Conservation (phyloP, 1,140 invertebrate genomes). For the Orchesella cincta region DNA sequence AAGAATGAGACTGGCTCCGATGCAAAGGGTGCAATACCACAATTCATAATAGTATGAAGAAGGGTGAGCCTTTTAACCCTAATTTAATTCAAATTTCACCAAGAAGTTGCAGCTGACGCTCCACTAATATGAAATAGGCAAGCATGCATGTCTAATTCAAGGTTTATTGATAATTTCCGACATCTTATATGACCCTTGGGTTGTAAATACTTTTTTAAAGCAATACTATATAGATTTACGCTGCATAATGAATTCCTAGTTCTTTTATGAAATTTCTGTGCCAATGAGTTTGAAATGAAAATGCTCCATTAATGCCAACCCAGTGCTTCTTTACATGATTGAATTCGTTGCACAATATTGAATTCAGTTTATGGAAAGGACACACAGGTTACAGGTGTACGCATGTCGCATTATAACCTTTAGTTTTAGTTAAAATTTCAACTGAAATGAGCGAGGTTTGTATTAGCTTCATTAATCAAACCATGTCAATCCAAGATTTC, state of each 20-base stretch:
- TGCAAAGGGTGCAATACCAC: constrained; percentile 1
- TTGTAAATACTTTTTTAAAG: neutral
- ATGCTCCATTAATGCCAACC: neutral
- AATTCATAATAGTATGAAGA: too few species aligned
- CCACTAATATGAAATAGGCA: neutral
- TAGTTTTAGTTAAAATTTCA: neutral
- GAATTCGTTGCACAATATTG: neutral
- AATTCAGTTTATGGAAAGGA: too few species aligned
- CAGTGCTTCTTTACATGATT: neutral
- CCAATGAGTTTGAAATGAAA: neutral
- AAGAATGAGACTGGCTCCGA: too few species aligned
- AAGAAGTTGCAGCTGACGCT: constrained; percentile 29
- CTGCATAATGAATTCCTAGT: neutral
- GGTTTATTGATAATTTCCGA: too few species aligned
- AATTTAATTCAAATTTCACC: constrained; percentile 28
- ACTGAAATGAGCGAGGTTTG: neutral
- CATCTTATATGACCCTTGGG: neutral
- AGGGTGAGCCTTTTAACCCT: constrained; percentile 25
- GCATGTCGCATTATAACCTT: neutral
- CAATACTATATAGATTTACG: neutral
- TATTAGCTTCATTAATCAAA: neutral
- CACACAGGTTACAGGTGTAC: neutral
- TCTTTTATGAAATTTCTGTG: neutral
- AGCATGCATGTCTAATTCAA: constrained; percentile 24
- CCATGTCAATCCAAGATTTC: neutral